These are phyloP conservation scores for Drosophila neotestacea DNA, from an alignment of 2,888 invertebrate species.

Conservation along the genomic window DNA sequence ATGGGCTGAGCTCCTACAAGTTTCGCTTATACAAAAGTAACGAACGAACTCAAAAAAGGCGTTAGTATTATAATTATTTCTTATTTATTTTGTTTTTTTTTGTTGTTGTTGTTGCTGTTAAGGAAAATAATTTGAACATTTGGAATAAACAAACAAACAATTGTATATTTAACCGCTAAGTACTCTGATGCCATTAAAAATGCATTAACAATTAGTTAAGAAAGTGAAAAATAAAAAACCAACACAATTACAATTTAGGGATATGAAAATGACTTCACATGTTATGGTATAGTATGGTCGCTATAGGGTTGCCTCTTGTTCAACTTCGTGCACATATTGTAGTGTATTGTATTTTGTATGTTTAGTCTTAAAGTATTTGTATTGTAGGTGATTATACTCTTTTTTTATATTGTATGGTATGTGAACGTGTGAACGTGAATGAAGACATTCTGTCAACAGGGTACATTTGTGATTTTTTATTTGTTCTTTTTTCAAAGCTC, in stretches of 20 bases:
- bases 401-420: slow-evolving; percentile 35
- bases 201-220: slow-evolving; percentile 42
- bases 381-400: slow-evolving; percentile 75
- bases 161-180: slow-evolving; percentile 52
- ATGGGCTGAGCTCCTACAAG: slow-evolving; percentile 72
- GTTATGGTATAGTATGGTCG: slow-evolving; percentile 10
- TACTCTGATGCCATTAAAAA: slow-evolving; percentile 28
- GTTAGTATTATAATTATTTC: slow-evolving; percentile 24
- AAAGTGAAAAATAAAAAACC: slow-evolving; percentile 15
- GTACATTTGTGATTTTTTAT: slow-evolving; percentile 57
- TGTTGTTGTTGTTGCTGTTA: slow-evolving; percentile 2
- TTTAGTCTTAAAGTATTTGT: slow-evolving; percentile 73
- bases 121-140: slow-evolving; percentile 28
- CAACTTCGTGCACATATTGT: slow-evolving; percentile 13
- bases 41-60: slow-evolving; percentile 64
- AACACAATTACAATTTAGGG: slow-evolving; percentile 23
- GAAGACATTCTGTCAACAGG: slow-evolving; percentile 82
- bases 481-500: neutral
- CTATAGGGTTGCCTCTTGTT: slow-evolving; percentile 25
- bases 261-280: slow-evolving; percentile 6
- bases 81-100: slow-evolving; percentile 2
- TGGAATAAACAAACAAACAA: slow-evolving; percentile 50
- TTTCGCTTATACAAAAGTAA: slow-evolving; percentile 75
- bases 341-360: slow-evolving; percentile 27
- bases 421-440: slow-evolving; percentile 72